Evolutionary conservation across 2,888 invertebrate genomes (phyloP).

Genomic region (Druceiella hillmani): DNA sequence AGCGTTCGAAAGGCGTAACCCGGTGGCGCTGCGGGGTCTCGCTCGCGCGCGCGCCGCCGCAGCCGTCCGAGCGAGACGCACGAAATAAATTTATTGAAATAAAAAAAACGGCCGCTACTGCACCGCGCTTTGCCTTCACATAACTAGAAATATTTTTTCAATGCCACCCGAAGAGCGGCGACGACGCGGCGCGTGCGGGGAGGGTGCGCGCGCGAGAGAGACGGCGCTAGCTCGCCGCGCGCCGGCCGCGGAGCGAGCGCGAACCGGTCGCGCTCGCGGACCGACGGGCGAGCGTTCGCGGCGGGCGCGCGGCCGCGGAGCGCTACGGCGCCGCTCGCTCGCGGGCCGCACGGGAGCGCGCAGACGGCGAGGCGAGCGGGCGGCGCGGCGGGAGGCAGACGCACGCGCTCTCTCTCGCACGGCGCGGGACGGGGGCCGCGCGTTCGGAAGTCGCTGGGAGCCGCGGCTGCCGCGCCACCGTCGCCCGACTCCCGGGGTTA

Average conservation of each 20-base stretch:
- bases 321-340: conserved; percentile 20
- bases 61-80: conserved; percentile 49
- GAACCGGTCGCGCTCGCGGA: too few species aligned
- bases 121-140: conserved; percentile 50
- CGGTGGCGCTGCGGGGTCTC: conserved; percentile 46
- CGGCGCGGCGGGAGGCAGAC: conserved; percentile 45
- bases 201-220: too few species aligned
- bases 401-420: too few species aligned
- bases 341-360: conserved; percentile 25
- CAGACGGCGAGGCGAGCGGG: conserved; percentile 35
- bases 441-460: conserved; percentile 47
- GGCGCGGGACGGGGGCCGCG: conserved; percentile 42
- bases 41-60: conserved; percentile 42
- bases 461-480: conserved; percentile 36
- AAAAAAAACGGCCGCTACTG: conserved; percentile 46
- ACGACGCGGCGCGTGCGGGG: too few species aligned
- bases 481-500: conserved; percentile 54
- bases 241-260: too few species aligned
- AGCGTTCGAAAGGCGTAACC: conserved; percentile 53
- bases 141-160: conserved; percentile 54
- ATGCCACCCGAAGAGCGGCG: too few species aligned
- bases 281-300: too few species aligned
- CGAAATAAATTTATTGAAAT: conserved; percentile 53
- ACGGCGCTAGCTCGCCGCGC: too few species aligned
- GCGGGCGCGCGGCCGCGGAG: too few species aligned